These are phyloP conservation scores for Halcyon senegalensis DNA, from an alignment of 2,113 vertebrate species.

Conservation along the genomic window DNA sequence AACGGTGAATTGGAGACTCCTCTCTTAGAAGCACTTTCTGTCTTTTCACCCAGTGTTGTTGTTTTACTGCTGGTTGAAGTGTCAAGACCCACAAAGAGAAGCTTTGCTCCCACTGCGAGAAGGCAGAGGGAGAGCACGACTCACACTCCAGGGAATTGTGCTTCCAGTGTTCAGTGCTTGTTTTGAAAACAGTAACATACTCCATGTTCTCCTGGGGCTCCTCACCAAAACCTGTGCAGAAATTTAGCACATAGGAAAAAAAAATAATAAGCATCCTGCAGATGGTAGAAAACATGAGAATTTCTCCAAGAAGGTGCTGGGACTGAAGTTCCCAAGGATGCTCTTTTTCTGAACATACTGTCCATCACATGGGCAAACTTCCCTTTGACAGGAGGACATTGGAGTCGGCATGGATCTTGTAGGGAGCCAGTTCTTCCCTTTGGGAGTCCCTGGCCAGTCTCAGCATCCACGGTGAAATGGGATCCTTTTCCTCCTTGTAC, in stretches of 20 bases:
- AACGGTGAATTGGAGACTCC: fast-evolving
- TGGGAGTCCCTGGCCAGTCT: background rate
- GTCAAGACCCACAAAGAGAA: background rate
- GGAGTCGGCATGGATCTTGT: background rate
- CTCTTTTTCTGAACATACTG: background rate
- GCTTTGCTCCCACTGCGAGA: fast-evolving
- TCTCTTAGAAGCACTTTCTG: background rate
- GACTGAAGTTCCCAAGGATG: background rate
- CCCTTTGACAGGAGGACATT: background rate
- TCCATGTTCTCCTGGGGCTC: background rate
- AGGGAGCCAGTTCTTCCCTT: background rate
- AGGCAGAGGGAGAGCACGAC: background rate
- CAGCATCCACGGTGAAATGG: fast-evolving
- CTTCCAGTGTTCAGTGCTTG: background rate
- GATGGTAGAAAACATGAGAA: fast-evolving
- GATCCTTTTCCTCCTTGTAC: background rate
- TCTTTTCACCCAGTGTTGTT: background rate
- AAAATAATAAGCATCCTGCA: background rate
- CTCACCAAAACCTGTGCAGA: background rate
- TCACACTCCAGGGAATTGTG: fast-evolving
- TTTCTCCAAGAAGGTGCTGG: background rate
- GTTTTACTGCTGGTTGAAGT: background rate
- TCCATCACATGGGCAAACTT: fast-evolving
- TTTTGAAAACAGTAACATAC: background rate
- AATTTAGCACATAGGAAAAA: background rate